Base-by-base conservation (phyloP, 2,797 vertebrate species). In the Xenopus petersii region DNA sequence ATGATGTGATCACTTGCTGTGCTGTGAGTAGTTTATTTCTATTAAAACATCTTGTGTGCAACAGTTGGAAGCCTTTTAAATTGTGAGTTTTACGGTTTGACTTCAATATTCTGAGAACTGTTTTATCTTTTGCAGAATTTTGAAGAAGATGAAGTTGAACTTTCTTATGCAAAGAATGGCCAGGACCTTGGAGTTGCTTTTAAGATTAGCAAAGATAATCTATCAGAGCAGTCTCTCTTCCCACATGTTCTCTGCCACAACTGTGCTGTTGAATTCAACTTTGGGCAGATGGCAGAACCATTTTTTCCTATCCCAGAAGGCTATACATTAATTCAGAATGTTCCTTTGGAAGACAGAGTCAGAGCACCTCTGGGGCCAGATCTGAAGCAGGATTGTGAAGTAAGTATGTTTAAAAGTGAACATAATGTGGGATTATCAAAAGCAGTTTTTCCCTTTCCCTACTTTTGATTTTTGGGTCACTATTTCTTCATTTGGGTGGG, bases 211-310 rank as follows among this genome's bases (percentile, higher is more conserved):
- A 98, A 98, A 87, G 96, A 95, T 26, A 82, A 86, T 58, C 88
- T 99, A 78, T 90, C 87, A 4, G 93, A 77, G 46, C 89, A 91
- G 66, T 86, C 93, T 1, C 91, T 99, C 3, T 99, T 95, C 79
- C 97, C 96, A 0, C 96, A 98, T 26, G 93, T 99, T 85, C 95
- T 98, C 74, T 98, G 97, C 87, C 96, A 98, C 91, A 99, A 99
- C 87, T 99, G 96, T 74, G 95, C 97, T 0, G 96, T 99, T 79
- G 98, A 99, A 84, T 98, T 99, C 82, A 99, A 99, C 90, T 99
- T 99, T 59, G 98, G 97, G 79, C 98, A 99, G 85, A 93, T 92
- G 89, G 96, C 98, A 74, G 93, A 93, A 3, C 96, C 98, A 0
- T 96, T 95, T 83, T 99, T 98, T 80, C 93, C 96, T 55, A 82